Evolutionary conservation across 1,140 invertebrate genomes (phyloP).

Genomic region (Bombus vancouverensis): DNA sequence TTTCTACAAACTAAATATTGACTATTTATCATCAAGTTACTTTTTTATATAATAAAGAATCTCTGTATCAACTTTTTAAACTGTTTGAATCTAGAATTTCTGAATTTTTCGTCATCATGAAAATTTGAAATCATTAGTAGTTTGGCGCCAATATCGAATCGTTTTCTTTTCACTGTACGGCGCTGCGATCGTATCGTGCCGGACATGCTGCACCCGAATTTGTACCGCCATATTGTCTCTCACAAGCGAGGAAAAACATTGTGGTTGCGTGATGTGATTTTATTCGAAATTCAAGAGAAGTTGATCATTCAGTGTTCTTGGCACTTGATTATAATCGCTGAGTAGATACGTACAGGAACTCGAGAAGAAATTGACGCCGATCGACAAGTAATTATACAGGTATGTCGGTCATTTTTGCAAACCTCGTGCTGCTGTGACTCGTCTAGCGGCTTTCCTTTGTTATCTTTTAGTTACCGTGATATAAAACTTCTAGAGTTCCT

Average conservation of each 20-base stretch:
- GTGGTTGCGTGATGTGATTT: slow-evolving; percentile 66
- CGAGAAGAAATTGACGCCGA: background rate
- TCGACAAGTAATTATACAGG: slow-evolving; percentile 50
- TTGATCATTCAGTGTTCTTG: slow-evolving; percentile 37
- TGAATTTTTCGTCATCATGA: background rate
- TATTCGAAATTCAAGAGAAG: slow-evolving; percentile 43
- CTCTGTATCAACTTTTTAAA: background rate
- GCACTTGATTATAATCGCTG: background rate
- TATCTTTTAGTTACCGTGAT: slow-evolving; percentile 6
- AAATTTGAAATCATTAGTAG: background rate
- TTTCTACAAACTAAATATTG: background rate
- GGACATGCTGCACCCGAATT: slow-evolving; percentile 44
- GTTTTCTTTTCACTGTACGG: background rate
- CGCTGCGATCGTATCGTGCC: background rate
- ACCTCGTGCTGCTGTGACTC: slow-evolving; percentile 44
- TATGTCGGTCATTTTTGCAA: slow-evolving; percentile 23
- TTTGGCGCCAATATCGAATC: slow-evolving; percentile 13
- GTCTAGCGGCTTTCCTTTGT: slow-evolving; percentile 39
- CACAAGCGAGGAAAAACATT: slow-evolving; percentile 68
- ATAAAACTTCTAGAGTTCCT: background rate
- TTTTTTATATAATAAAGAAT: background rate
- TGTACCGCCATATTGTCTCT: slow-evolving; percentile 74
- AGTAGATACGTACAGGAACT: background rate
- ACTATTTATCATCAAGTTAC: background rate
- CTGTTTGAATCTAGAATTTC: too few species aligned